phyloP scores from a whole-genome alignment of 92 coral and sea anemone genomes.

The Parazoanthus darwini region DNA sequence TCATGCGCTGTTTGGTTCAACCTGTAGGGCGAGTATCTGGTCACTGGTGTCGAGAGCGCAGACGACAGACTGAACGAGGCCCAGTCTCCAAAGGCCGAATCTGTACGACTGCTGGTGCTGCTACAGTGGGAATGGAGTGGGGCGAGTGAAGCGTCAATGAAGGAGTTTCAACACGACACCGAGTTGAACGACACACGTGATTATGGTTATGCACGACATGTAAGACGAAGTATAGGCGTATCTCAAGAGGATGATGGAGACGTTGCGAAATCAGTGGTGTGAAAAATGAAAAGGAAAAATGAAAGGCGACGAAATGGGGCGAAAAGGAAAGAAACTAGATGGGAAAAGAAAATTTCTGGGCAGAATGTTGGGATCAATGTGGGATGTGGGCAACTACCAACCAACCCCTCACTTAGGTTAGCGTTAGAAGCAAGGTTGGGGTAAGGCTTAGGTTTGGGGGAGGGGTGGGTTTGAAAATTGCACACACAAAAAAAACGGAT shows the following conservation, averaged over 20 bases:
- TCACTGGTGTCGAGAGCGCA: constrained; percentile 63
- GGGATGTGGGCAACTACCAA: background rate
- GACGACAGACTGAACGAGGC: constrained; percentile 54
- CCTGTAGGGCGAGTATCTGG: constrained; percentile 59
- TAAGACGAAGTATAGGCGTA: background rate
- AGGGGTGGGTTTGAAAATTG: too few species aligned
- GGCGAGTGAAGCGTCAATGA: constrained; percentile 43
- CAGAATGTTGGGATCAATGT: too few species aligned
- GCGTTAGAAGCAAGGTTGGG: too few species aligned
- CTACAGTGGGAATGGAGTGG: constrained; percentile 62
- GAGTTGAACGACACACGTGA: constrained; percentile 37
- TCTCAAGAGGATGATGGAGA: background rate
- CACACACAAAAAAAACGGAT: too few species aligned
- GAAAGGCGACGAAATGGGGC: background rate
- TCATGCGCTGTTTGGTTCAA: constrained; percentile 49
- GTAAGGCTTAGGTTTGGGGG: too few species aligned
- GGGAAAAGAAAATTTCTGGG: background rate
- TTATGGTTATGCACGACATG: constrained; percentile 29
- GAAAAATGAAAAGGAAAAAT: too few species aligned
- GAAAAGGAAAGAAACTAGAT: background rate
- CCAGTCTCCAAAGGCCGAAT: constrained; percentile 78
- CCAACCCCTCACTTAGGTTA: too few species aligned
- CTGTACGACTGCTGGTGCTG: constrained; percentile 79
- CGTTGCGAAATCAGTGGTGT: background rate
- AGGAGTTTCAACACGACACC: constrained; percentile 31